Evolutionary conservation across 2,113 vertebrate genomes (phyloP).

Genomic region (Lophura nycthemera): DNA sequence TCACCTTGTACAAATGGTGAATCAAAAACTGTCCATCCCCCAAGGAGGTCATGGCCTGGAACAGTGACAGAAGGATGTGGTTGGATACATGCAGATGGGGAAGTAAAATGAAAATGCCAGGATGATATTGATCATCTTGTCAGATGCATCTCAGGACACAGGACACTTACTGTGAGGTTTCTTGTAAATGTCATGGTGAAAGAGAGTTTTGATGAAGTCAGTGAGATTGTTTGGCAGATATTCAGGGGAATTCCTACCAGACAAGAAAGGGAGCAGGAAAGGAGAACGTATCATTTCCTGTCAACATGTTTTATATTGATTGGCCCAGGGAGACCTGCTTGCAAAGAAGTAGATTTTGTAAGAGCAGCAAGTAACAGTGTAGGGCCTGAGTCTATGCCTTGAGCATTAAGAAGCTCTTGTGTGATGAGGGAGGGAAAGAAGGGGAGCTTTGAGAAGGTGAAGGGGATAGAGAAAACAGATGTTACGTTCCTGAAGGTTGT

Average conservation of each 20-base stretch:
- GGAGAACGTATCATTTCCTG: not conserved
- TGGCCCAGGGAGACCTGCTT: not conserved
- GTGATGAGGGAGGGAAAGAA: not conserved
- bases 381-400: not conserved
- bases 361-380: not conserved
- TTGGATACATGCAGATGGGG: not conserved
- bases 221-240: not conserved
- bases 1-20: not conserved
- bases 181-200: conserved; percentile 10
- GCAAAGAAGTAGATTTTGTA: not conserved
- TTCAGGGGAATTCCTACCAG: not conserved
- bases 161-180: not conserved
- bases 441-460: not conserved
- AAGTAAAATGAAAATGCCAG: not conserved
- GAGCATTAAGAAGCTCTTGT: not conserved
- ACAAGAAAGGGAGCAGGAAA: not conserved
- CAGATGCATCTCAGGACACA: not conserved
- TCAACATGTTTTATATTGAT: not conserved
- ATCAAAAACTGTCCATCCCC: not conserved
- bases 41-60: not conserved
- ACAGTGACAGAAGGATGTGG: not conserved
- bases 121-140: conserved; percentile 4
- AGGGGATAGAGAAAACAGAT: not conserved
- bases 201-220: not conserved
- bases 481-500: not conserved